These are phyloP conservation scores for Ancistrus triradiatus DNA, from an alignment of 2,113 vertebrate species.

Conservation along the genomic window DNA sequence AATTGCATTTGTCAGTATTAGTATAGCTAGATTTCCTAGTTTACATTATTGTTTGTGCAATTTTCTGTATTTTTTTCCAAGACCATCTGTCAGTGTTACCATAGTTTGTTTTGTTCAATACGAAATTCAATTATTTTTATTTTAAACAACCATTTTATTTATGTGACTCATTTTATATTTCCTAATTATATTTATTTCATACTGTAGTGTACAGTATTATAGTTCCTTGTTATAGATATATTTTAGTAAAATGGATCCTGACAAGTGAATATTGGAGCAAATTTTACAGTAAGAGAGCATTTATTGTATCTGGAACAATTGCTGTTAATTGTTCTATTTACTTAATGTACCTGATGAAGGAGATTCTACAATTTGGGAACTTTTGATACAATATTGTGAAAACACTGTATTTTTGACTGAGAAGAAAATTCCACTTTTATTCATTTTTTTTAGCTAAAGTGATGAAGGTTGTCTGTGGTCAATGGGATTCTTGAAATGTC, in stretches of 20 bases:
- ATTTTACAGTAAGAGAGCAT: conserved; percentile 93
- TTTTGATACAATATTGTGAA: conserved; percentile 98
- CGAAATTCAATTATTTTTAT: conserved; percentile 87
- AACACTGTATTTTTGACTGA: conserved; percentile 99
- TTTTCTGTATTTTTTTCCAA: conserved; percentile 80
- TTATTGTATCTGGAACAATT: conserved; percentile 92
- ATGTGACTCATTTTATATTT: conserved; percentile 99
- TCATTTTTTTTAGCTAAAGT: conserved; percentile 87
- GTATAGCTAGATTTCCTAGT: conserved; percentile 89
- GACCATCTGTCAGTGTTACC: conserved; percentile 85
- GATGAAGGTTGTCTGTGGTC: conserved; percentile 83
- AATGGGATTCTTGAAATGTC: conserved; percentile 95
- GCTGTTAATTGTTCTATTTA: conserved; percentile 91
- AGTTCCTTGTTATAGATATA: conserved; percentile 98
- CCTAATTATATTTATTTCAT: conserved; percentile 99
- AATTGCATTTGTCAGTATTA: conserved; percentile 94
- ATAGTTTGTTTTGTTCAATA: conserved; percentile 76
- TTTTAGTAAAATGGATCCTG: conserved; percentile 93
- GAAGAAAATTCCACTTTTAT: conserved; percentile 86
- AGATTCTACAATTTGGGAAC: conserved; percentile 95
- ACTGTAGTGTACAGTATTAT: conserved; percentile 98
- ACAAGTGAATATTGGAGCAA: conserved; percentile 91
- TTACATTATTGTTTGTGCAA: conserved; percentile 98
- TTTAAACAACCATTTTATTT: conserved; percentile 98
- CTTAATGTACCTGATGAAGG: conserved; percentile 92